Base-by-base conservation (phyloP, 2,113 vertebrate genomes). In the Eulemur macaco region DNA sequence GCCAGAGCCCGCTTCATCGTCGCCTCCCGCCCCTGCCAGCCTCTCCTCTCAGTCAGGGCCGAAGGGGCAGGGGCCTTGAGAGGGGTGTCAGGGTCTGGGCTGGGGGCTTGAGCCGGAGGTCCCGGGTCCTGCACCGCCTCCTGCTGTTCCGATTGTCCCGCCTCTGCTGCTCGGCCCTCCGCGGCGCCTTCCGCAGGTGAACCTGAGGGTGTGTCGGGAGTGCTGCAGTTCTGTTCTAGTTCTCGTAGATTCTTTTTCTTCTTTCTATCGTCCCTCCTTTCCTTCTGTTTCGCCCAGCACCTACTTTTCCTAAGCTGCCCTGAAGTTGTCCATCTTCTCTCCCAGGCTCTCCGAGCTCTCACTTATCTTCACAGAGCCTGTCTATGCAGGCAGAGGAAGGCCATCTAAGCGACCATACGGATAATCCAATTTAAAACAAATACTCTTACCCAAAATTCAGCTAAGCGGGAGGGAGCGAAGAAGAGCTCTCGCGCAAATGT, bases 141-240 rank as follows among this genome's bases (percentile, higher is more conserved):
- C 4, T 0, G 58, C 52, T 4, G 23, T 34, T 8, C 15, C 0
- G 6, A 23, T 15, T 0, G 47, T 42, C 47, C 63, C 0, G 3
- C 15, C 1, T 7, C 56, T n/a, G 45, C 64, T n/a, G 45, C 37
- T 6, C 60, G 1, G 60, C 34, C 50, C 47, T 29, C 1, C 2
- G 27, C 52, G 21, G 18, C n/a, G 10, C 84, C 76, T 54, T 60
- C 64, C 25, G 34, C 86, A 50, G 86, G 86, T 68, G 89, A 91
- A 45, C 47, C 71, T 10, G 63, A 85, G 71, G 88, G 39, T 27
- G 39, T 5, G 69, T 71, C 52, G 0, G 23, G 1, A 2, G 42
- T 6, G 50, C 71, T 2, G 68, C 73, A 8, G 27, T 20, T 78
- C 60, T 23, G n/a, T 18, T 50, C 69, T n/a, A 14, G 64, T 81